Evolutionary conservation across 2,113 vertebrate species (phyloP), one percentile per base, ranked within the genome.

Genomic region (Odobenus rosmarus): DNA sequence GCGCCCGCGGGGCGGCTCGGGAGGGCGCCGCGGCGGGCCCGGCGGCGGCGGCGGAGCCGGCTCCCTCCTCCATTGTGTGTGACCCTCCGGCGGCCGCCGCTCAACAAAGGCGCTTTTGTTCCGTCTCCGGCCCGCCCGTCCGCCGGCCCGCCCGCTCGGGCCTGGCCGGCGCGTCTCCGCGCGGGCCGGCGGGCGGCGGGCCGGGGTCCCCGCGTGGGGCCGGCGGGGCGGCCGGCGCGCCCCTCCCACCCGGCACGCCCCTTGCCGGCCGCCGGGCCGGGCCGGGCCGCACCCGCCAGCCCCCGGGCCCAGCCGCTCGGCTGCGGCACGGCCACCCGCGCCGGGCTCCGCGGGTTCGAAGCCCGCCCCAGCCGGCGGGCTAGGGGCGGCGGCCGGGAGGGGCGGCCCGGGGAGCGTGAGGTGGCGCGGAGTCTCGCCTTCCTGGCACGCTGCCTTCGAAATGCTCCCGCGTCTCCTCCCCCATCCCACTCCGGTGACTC

Each of bases 51-150:
- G 92, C 42, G 46, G 72, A 59, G 92, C 93, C 77, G 96, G 88
- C 91, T 95, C 59, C 59, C 77, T 90, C 94, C 96, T 98, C 97
- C 97, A 97, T 97, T 97, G 98, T 98, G 97, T 97, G 97, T 97
- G 97, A 97, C 96, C 97, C 96, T 95, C 96, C 57, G n/a, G 95
- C 98, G 26, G 97, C 97, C 51, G 95, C 96, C 86, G 87, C 93
- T 87, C 96, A 97, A 98, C 98, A 98, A 98, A 98, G 98, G 97
- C 98, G 98, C 98, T 98, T 98, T 98, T 98, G 98, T 98, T 97
- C 97, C 42, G 57, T 84, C 93, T 77, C 72, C 93, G 80, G 76
- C 62, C 57, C 87, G 86, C 62, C 84, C 57, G 71, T 61, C 80
- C 42, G 72, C 94, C 69, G 7, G 74, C 86, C 49, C 53, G 15